Evolutionary conservation across 1,140 invertebrate species (phyloP).

Genomic region (Cylas formicarius): DNA sequence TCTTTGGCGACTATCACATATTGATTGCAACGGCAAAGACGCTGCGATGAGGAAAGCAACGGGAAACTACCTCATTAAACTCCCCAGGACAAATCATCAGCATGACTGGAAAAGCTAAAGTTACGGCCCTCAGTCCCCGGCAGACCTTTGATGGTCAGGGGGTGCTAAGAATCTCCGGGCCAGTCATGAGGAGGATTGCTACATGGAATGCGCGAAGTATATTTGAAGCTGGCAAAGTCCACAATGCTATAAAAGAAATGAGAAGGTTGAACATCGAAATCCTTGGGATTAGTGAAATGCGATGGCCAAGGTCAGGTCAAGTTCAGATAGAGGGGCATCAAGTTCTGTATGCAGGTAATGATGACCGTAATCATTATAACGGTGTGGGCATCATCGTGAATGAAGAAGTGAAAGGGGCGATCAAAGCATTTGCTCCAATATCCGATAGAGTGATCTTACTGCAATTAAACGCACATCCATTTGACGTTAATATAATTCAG

Average conservation of each 20-base stretch:
- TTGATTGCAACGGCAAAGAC: no score
- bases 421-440: conserved; percentile 8
- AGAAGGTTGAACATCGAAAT: conserved; percentile 16
- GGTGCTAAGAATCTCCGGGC: conserved; percentile 11
- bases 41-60: no score
- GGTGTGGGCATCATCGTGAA: conserved; percentile 9
- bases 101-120: conserved; percentile 9
- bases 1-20: no score
- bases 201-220: conserved; percentile 7
- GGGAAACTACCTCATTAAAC: conserved; percentile 17
- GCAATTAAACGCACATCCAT: conserved; percentile 20
- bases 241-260: conserved; percentile 13
- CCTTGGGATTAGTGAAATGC: conserved; percentile 12
- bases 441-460: conserved; percentile 17
- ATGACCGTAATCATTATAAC: conserved; percentile 1
- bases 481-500: conserved; percentile 34
- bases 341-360: conserved; percentile 14
- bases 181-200: conserved; percentile 1
- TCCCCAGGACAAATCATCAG: conserved; percentile 8
- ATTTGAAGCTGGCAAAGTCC: conserved; percentile 9
- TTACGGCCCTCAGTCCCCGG: conserved; percentile 12
- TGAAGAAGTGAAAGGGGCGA: background rate
- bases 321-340: conserved; percentile 1
- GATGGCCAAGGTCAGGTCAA: conserved; percentile 13
- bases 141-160: conserved; percentile 9